These are phyloP conservation scores for Myiagra hebetior DNA, from an alignment of 2,113 vertebrate species.

Conservation along the genomic window DNA sequence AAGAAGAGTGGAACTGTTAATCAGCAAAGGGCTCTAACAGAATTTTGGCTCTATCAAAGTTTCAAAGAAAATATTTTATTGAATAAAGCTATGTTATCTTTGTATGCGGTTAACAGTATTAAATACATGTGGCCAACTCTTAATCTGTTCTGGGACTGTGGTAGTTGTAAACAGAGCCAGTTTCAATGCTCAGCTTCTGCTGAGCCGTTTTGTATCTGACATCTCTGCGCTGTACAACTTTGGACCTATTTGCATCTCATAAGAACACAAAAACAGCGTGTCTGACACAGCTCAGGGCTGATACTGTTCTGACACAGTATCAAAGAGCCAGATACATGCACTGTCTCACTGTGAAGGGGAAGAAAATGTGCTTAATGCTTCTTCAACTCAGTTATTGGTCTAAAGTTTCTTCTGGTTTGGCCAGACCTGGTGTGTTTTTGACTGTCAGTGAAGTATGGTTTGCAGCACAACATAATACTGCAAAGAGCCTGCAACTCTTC, in stretches of 20 bases:
- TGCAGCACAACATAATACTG: neutral
- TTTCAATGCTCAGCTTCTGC: neutral
- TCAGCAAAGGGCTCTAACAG: neutral
- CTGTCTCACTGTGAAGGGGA: neutral
- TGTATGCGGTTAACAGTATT: neutral
- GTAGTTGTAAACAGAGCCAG: neutral
- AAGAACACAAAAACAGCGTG: neutral
- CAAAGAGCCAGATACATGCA: neutral
- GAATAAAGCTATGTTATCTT: neutral
- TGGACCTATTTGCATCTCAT: neutral
- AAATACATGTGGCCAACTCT: neutral
- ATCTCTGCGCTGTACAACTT: neutral
- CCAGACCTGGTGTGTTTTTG: fast-evolving
- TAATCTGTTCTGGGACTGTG: neutral
- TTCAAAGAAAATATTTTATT: neutral
- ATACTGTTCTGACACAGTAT: fast-evolving
- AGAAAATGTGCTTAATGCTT: neutral
- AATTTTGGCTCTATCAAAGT: neutral
- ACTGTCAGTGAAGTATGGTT: neutral
- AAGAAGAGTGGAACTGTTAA: neutral
- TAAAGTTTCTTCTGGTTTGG: neutral
- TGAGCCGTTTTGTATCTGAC: neutral
- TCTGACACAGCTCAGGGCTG: neutral
- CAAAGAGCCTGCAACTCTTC: neutral
- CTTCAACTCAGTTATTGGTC: neutral